phyloP scores from a whole-genome alignment of 2,888 invertebrate species.

The Auanema freiburgensis region DNA sequence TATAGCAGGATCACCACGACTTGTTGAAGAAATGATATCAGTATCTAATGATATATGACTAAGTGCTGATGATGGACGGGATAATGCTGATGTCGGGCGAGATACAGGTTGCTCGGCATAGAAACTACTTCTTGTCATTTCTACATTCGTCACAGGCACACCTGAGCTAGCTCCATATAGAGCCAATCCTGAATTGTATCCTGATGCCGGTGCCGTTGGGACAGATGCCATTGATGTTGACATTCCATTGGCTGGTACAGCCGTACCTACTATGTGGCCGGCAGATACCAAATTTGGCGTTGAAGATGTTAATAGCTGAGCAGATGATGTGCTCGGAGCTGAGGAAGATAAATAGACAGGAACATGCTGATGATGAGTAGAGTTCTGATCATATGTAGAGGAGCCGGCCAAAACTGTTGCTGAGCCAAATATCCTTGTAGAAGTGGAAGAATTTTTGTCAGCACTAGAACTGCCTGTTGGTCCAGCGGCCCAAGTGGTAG shows the following conservation, averaged over 20 bases:
- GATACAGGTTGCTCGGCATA: neutral
- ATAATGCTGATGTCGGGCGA: constrained; percentile 12
- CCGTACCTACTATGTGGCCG: neutral
- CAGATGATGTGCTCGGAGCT: constrained; percentile 9
- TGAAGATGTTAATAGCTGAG: neutral
- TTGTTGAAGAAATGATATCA: constrained; percentile 11
- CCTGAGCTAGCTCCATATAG: too few relatives aligned
- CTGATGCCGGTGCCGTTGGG: too few relatives aligned
- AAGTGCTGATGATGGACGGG: constrained; percentile 30
- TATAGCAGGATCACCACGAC: constrained; percentile 49
- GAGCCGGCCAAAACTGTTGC: too few relatives aligned
- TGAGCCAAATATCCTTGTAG: neutral
- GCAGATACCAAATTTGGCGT: neutral
- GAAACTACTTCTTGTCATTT: neutral
- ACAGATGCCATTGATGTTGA: too few relatives aligned
- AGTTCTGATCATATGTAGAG: constrained; percentile 11
- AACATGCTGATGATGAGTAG: constrained; percentile 20
- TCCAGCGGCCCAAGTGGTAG: neutral
- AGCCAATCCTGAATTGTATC: too few relatives aligned
- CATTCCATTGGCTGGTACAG: too few relatives aligned
- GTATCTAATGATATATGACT: constrained; percentile 10
- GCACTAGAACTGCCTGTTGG: neutral
- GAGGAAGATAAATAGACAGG: constrained; percentile 9
- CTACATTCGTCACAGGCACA: too few relatives aligned
- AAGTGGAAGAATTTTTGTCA: neutral